Conservation (phyloP, 1,140 invertebrate species). For the Drosophila nigromelanica region DNA sequence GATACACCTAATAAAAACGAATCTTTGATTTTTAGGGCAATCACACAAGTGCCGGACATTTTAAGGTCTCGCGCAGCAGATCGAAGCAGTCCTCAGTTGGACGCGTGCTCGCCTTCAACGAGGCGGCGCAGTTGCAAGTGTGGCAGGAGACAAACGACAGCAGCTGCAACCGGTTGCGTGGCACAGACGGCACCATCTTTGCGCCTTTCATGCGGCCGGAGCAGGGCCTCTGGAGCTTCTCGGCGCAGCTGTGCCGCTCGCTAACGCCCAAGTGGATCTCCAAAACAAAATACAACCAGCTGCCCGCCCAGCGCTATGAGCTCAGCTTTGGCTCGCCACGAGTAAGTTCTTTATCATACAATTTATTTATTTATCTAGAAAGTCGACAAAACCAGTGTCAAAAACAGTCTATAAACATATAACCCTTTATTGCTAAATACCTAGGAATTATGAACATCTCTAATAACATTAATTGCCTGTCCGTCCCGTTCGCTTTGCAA, state of each 20-base stretch:
- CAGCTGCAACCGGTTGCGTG: conserved; percentile 88
- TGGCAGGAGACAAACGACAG: conserved; percentile 85
- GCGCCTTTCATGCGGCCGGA: conserved; percentile 87
- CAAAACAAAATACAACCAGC: conserved; percentile 86
- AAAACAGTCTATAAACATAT: too few relatives aligned
- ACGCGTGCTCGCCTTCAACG: conserved; percentile 86
- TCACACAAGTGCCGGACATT: conserved; percentile 55
- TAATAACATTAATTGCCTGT: too few relatives aligned
- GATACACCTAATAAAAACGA: neutral
- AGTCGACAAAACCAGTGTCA: too few relatives aligned
- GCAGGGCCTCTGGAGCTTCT: conserved; percentile 86
- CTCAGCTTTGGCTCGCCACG: conserved; percentile 86
- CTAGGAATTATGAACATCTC: too few relatives aligned
- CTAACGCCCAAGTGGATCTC: conserved; percentile 86
- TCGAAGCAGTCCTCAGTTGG: conserved; percentile 88
- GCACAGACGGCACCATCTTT: conserved; percentile 91
- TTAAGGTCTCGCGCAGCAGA: conserved; percentile 88
- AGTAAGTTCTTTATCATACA: neutral
- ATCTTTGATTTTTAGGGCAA: conserved; percentile 21
- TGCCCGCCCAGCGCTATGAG: conserved; percentile 88
- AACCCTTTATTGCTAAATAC: too few relatives aligned
- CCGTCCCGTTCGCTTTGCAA: too few relatives aligned
- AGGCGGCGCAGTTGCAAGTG: conserved; percentile 84
- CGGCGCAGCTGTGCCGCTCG: conserved; percentile 88
- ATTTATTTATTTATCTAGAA: too few relatives aligned